phyloP scores from a whole-genome alignment of 2,113 vertebrate genomes.

The Phaethon lepturus region DNA sequence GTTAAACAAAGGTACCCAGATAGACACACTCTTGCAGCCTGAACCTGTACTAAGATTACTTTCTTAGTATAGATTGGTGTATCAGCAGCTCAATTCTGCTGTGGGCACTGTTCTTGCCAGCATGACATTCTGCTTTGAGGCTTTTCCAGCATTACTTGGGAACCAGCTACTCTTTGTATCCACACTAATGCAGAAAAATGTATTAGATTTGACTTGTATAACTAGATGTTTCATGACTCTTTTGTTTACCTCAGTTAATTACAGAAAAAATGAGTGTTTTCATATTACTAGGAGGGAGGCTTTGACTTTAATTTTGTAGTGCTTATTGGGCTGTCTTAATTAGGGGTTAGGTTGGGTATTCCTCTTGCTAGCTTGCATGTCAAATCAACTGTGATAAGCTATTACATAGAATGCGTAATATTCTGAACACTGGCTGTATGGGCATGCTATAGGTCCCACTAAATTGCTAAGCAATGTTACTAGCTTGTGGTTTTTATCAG shows the following conservation, averaged over 20 bases:
- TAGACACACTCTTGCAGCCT: neutral
- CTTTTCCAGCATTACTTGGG: neutral
- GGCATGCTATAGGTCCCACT: neutral
- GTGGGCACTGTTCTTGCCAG: neutral
- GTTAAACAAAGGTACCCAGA: neutral
- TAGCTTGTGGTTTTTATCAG: neutral
- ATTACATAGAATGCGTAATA: neutral
- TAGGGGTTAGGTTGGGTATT: neutral
- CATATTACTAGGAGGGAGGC: neutral
- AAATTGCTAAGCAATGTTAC: neutral
- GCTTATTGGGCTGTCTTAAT: neutral
- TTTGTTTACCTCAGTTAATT: neutral
- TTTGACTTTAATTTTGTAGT: neutral
- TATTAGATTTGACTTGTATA: neutral
- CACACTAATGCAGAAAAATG: neutral
- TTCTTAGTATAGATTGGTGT: neutral
- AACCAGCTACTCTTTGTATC: neutral
- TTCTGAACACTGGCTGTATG: neutral
- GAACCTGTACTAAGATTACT: neutral
- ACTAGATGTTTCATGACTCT: neutral
- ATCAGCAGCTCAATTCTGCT: neutral
- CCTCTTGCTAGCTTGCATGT: neutral
- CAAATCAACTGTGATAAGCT: neutral
- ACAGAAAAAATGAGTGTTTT: neutral
- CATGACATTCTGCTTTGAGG: accelerated